Base-by-base conservation (phyloP, 2,888 invertebrate species). In the Eupithecia dodoneata region DNA sequence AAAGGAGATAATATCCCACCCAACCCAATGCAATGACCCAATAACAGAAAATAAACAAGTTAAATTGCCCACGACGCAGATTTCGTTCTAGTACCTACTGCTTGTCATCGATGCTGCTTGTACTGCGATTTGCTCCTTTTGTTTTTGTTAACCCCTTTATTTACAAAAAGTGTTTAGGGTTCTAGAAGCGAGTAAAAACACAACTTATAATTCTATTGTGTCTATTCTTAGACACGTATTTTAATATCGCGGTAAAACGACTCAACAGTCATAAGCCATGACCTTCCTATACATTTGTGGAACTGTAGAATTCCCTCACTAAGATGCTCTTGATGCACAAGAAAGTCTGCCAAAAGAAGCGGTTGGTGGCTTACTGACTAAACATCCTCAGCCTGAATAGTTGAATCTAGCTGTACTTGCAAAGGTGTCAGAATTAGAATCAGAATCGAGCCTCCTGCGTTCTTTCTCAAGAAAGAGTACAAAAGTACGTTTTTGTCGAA, bases 201-300 rank as follows among this genome's bases (percentile, higher is more conserved):
- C 18, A 59, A 59, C 18, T 59, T 10, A 59, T 59, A 9, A 59
- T 59, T 59, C 59, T 59, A 59, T 59, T 59, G 59, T 59, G 3
- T 59, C 59, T 59, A 59, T 59, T 59, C 59, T 59, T 59, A 59
- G 18, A 59, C 59, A 59, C 59, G n/a, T 55, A 55, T 55, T 59
- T 59, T 59, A 59, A 59, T 59, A 18, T 59, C 18, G 55, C 18
- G 5, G 18, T 10, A 59, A 15, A 59, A 59, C 18, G 10, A 18
- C 18, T 59, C 18, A 4, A 10, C 59, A 18, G 18, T 59, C 59
- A 59, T 59, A 59, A 59, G 55, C 55, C 55, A n/a, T 55, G 63
- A 63, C 63, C 63, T 63, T 63, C 4, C 4, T 30, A 30, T 4
- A 59, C n/a, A n/a, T n/a, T 59, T 59, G 9, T 18, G 9, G 18